A percentile compares a stretch with the other conserved stretches of the same genome.
Evolutionary conservation across 2,797 vertebrate genomes (phyloP).

Genomic region (Lagodon rhomboides): DNA sequence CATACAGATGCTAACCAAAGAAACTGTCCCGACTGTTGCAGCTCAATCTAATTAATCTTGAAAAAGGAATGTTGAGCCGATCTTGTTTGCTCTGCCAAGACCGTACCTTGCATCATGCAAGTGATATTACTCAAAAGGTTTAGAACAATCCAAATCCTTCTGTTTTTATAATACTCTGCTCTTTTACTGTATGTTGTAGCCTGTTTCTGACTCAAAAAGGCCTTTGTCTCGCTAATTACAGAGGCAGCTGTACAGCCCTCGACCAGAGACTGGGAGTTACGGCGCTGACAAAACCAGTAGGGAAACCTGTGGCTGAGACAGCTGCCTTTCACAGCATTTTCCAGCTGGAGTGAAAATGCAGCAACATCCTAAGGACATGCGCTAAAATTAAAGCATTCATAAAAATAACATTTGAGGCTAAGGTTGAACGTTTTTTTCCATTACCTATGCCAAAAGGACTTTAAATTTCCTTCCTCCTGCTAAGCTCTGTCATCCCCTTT

Average conservation of each 20-base stretch:
- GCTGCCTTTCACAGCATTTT: conserved; percentile 76
- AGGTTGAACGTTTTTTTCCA: conserved; percentile 74
- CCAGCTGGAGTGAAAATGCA: conserved; percentile 73
- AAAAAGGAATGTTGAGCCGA: conserved; percentile 52
- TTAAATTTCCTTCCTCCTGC: conserved; percentile 69
- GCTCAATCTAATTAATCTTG: conserved; percentile 48
- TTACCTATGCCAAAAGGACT: conserved; percentile 70
- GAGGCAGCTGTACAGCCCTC: conserved; percentile 76
- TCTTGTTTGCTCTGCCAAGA: conserved; percentile 40
- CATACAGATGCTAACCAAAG: conserved; percentile 5
- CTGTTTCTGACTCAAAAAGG: conserved; percentile 73
- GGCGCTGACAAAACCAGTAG: conserved; percentile 76
- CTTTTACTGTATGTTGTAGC: conserved; percentile 60
- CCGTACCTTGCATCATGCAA: conserved; percentile 58
- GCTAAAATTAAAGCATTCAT: conserved; percentile 72
- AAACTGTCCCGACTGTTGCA: conserved; percentile 17
- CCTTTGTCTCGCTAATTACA: conserved; percentile 83
- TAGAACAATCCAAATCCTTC: conserved; percentile 54
- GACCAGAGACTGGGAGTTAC: conserved; percentile 74
- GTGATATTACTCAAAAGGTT: conserved; percentile 59
- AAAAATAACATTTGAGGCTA: conserved; percentile 71
- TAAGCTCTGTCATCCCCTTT: conserved; percentile 66
- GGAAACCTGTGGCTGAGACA: conserved; percentile 76
- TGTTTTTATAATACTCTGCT: conserved; percentile 60
- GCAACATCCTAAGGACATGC: conserved; percentile 66